Evolutionary conservation across 2,113 vertebrate genomes (phyloP).

Genomic region (Poeciliopsis retropinna): DNA sequence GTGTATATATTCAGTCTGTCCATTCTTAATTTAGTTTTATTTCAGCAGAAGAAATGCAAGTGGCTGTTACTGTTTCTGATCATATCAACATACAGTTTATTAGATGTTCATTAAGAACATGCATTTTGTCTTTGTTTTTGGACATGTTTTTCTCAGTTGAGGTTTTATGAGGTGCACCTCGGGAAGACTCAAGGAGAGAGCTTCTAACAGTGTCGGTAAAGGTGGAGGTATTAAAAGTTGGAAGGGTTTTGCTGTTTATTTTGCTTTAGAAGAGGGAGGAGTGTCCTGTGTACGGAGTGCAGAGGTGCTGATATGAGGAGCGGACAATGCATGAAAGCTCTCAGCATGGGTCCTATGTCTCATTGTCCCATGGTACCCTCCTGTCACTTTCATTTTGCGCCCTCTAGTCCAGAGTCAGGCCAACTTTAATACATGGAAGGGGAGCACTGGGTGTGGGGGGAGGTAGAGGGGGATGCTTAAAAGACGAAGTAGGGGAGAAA

Average conservation of each 20-base stretch:
- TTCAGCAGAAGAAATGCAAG: slow-evolving; percentile 2
- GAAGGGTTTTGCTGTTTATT: slow-evolving; percentile 65
- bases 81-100: slow-evolving; percentile 39
- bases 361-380: slow-evolving; percentile 83
- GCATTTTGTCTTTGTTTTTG: slow-evolving; percentile 45
- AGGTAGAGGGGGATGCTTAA: slow-evolving; percentile 51
- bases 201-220: slow-evolving; percentile 11
- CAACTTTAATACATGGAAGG: slow-evolving; percentile 82
- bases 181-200: slow-evolving; percentile 26
- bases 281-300: slow-evolving; percentile 63
- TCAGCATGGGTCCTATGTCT: slow-evolving; percentile 82
- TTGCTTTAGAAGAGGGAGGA: slow-evolving; percentile 44
- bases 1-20: neutral
- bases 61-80: slow-evolving; percentile 27
- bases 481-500: slow-evolving; percentile 72
- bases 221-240: slow-evolving; percentile 3
- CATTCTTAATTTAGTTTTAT: slow-evolving; percentile 14
- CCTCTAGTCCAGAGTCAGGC: slow-evolving; percentile 79
- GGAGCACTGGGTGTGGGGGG: slow-evolving; percentile 69
- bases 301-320: slow-evolving; percentile 82
- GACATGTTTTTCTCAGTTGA: slow-evolving; percentile 57
- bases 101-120: slow-evolving; percentile 43
- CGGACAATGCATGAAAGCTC: slow-evolving; percentile 83
- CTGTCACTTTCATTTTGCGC: slow-evolving; percentile 87
- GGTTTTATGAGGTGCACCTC: slow-evolving; percentile 59